Percentiles rank a stretch among this genome's conserved stretches.
phyloP scores from a whole-genome alignment of 1,140 invertebrate species.

The Ladona fulva region DNA sequence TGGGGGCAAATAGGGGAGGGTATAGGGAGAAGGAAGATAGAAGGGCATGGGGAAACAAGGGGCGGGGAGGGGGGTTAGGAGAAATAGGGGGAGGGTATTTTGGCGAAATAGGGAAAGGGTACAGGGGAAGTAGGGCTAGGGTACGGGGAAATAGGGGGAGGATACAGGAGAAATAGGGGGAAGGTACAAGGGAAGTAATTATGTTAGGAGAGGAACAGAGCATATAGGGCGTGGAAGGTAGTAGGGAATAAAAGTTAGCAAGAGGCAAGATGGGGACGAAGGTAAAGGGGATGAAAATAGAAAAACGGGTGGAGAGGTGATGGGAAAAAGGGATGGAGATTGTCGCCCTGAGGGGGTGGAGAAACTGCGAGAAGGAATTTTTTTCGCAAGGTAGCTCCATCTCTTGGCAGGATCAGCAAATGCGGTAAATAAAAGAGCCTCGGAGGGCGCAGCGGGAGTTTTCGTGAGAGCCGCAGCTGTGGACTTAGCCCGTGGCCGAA shows the following conservation, averaged over 20 bases:
- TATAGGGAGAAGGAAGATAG: no score
- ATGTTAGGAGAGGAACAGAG: neutral
- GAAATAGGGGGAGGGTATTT: no score
- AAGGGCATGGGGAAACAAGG: no score
- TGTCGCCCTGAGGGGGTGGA: neutral
- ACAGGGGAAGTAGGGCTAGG: no score
- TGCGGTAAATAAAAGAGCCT: neutral
- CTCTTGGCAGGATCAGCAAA: neutral
- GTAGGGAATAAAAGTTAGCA: no score
- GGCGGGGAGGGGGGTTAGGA: no score
- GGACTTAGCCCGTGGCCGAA: neutral
- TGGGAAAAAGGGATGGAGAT: neutral
- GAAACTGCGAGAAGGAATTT: neutral
- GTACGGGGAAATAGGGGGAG: no score
- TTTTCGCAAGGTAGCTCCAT: neutral
- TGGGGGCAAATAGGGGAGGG: no score
- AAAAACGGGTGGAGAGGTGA: neutral
- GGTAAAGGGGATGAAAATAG: neutral
- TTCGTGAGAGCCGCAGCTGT: conserved; percentile 6
- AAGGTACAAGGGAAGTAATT: no score
- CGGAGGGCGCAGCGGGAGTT: neutral
- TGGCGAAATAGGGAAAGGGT: no score
- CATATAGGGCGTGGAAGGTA: neutral
- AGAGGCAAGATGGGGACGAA: neutral
- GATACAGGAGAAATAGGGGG: neutral